These are phyloP conservation scores for Hartigia nigra DNA, from an alignment of 2,888 invertebrate species.

Conservation along the genomic window DNA sequence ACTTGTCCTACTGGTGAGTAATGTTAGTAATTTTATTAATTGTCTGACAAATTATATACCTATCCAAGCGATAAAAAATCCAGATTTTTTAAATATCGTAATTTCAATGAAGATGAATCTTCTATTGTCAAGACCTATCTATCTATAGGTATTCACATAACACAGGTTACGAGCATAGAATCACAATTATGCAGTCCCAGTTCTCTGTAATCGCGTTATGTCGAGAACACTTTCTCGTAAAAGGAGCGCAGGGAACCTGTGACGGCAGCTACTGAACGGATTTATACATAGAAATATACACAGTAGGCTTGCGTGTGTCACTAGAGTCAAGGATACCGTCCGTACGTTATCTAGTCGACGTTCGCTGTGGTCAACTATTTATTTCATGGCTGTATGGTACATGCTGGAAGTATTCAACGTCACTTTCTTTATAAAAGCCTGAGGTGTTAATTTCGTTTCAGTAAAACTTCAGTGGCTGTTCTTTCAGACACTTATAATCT, in stretches of 20 bases:
- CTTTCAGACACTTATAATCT: neutral
- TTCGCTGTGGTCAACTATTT: neutral
- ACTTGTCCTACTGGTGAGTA: slow-evolving; percentile 61
- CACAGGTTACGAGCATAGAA: neutral
- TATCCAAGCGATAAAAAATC: neutral
- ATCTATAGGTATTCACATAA: neutral
- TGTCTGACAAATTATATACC: neutral
- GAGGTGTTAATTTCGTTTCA: neutral
- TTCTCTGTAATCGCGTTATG: neutral
- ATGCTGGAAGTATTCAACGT: neutral
- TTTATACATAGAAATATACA: neutral
- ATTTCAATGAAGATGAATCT: neutral
- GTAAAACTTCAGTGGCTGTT: neutral
- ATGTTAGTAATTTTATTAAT: neutral
- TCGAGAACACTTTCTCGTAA: neutral
- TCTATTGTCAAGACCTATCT: neutral
- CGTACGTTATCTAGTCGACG: slow-evolving; percentile 48
- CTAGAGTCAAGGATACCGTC: slow-evolving; percentile 57
- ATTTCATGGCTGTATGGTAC: neutral
- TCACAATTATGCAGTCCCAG: neutral
- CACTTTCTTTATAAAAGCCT: slow-evolving; percentile 4
- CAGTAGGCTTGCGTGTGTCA: slow-evolving; percentile 10
- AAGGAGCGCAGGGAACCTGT: neutral
- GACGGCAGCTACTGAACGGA: neutral
- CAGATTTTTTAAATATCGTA: neutral